A percentile compares a stretch with the other conserved stretches of the same genome.
These are phyloP conservation scores for Leuciscus waleckii DNA, from an alignment of 2,797 vertebrate genomes.

Conservation along the genomic window DNA sequence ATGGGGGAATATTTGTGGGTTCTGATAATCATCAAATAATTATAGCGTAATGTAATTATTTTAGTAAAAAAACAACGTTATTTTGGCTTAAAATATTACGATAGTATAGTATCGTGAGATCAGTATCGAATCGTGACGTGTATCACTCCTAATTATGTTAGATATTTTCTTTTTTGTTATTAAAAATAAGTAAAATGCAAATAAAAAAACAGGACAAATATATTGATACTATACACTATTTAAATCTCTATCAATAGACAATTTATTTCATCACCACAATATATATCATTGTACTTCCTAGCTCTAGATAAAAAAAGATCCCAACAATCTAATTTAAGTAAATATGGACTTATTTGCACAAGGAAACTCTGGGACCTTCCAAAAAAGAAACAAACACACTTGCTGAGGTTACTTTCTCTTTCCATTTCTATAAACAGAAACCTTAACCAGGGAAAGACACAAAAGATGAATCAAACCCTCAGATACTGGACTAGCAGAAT, in stretches of 20 bases:
- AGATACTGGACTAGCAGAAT: background rate
- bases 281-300: background rate
- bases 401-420: slow-evolving; percentile 46
- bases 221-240: background rate
- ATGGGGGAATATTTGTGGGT: too few relatives aligned
- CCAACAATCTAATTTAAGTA: background rate
- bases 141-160: background rate
- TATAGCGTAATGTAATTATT: too few relatives aligned
- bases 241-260: background rate
- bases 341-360: background rate
- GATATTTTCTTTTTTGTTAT: background rate
- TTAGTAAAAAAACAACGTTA: too few relatives aligned
- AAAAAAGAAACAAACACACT: background rate
- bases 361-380: slow-evolving; percentile 35
- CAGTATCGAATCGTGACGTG: too few relatives aligned
- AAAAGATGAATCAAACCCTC: background rate
- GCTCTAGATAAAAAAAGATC: background rate
- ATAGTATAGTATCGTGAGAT: too few relatives aligned
- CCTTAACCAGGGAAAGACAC: background rate
- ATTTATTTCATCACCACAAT: background rate
- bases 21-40: too few relatives aligned
- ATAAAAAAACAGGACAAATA: background rate
- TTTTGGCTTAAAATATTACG: too few relatives aligned
- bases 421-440: slow-evolving; percentile 39
- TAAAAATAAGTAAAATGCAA: background rate